Evolutionary conservation across 1,140 invertebrate genomes (phyloP), one percentile per base, ranked within the genome.

Genomic region (Thalassaphorura encarpata): DNA sequence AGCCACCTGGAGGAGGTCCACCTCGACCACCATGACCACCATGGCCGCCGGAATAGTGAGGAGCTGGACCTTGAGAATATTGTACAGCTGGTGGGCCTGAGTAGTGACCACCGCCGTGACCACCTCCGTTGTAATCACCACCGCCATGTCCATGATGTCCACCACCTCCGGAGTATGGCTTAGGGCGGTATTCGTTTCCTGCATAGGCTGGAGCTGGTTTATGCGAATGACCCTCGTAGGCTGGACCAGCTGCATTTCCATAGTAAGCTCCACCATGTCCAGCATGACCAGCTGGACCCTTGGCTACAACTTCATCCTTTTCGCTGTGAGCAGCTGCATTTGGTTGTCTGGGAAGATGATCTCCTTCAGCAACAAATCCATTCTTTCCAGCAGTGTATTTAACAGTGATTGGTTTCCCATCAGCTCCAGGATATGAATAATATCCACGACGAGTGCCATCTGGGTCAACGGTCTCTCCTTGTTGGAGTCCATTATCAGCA

Each of bases 401-500:
- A 24, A 76, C 73, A 42, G 68, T 70, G 53, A 81, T 75, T 8
- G 74, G 70, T 59, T 77, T 75, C 1, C 80, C 80, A 57, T 71
- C 72, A 2, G 58, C 58, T 28, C 60, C 79, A 31, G 79, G 72
- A 68, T 81, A 81, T 48, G 79, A 78, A 64, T 82, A 82, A 6
- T 75, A 76, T 2, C 82, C 82, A 5, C 76, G 77, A 47, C 80
- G 70, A 19, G 76, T 78, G 2, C 80, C 80, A 64, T 81, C 80
- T 2, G 79, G 78, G 19, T 76, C 73, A 31, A 81, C 81, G 49
- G 72, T 73, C 67, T 81, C 78, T 24, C 78, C 79, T 31, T 80
- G 79, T 13, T 79, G 78, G 2, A 80, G 69, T 13, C 80, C 80
- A 66, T 81, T 81, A 67, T 82, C 80, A 5, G 80, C 77, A 6